A percentile compares a stretch with the other conserved stretches of the same genome.
phyloP scores from a whole-genome alignment of 2,113 vertebrate species.

The Tetrax tetrax region DNA sequence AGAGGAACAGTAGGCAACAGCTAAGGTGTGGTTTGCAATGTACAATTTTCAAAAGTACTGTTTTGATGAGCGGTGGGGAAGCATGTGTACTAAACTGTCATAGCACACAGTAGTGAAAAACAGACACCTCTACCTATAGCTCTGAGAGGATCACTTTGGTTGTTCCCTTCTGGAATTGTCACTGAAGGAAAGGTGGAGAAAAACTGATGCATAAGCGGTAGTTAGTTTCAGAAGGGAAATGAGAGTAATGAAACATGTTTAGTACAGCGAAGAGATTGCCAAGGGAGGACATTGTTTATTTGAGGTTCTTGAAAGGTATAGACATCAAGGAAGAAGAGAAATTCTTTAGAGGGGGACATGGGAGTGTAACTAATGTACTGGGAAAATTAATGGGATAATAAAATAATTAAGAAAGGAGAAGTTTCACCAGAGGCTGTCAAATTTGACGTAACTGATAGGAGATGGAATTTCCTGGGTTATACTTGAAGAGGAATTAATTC shows the following conservation, averaged over 20 bases:
- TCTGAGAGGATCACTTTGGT: background rate
- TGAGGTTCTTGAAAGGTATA: conserved; percentile 17
- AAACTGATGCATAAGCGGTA: background rate
- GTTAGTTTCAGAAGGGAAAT: background rate
- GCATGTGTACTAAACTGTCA: fast-evolving
- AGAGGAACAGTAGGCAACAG: background rate
- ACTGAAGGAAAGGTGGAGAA: background rate
- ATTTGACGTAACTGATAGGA: conserved; percentile 32
- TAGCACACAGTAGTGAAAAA: background rate
- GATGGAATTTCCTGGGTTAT: conserved; percentile 55
- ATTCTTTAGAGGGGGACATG: background rate
- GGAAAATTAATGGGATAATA: conserved; percentile 52
- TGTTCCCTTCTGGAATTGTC: background rate
- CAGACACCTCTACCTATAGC: background rate
- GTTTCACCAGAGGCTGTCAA: conserved; percentile 55
- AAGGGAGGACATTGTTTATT: conserved; percentile 14
- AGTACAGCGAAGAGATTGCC: background rate
- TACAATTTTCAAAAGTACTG: background rate
- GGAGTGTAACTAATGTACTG: conserved; percentile 21
- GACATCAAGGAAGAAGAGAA: background rate
- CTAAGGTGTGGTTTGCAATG: background rate
- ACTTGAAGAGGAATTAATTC: conserved; percentile 48
- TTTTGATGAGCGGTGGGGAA: background rate
- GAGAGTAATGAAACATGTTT: background rate
- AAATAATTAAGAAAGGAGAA: conserved; percentile 63